phyloP scores from a whole-genome alignment of 2,113 vertebrate species.

The Mesitornis unicolor region DNA sequence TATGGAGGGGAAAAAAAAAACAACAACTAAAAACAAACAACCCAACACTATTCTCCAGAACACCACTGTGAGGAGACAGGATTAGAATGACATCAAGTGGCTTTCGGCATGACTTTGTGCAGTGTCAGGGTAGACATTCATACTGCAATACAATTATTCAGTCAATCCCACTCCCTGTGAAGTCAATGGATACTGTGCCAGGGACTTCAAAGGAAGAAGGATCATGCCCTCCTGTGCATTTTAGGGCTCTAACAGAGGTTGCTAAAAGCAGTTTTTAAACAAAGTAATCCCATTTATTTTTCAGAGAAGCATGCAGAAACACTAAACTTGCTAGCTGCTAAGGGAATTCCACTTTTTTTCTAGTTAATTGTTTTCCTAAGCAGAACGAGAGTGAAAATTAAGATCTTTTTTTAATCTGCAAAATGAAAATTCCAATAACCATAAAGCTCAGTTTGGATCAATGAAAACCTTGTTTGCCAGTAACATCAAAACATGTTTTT shows the following conservation, averaged over 20 bases:
- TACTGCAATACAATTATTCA: slow-evolving; percentile 31
- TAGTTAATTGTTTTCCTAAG: slow-evolving; percentile 20
- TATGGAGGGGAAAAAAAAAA: not conserved
- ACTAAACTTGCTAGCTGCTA: slow-evolving; percentile 18
- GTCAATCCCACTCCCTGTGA: slow-evolving; percentile 45
- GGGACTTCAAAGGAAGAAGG: slow-evolving; percentile 57
- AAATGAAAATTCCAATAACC: not conserved
- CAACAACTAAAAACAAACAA: fast-evolving
- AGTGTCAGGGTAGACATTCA: slow-evolving; percentile 43
- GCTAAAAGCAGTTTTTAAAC: slow-evolving; percentile 58
- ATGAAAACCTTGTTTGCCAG: slow-evolving; percentile 17
- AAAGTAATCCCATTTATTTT: slow-evolving; percentile 61
- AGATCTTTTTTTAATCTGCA: not conserved
- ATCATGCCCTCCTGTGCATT: slow-evolving; percentile 54
- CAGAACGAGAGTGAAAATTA: not conserved
- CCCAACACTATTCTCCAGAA: not conserved
- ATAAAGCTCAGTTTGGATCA: not conserved
- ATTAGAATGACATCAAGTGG: slow-evolving; percentile 46
- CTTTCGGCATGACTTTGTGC: slow-evolving; percentile 42
- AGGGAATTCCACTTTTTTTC: not conserved
- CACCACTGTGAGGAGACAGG: not conserved
- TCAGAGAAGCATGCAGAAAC: slow-evolving; percentile 27
- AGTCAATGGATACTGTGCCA: slow-evolving; percentile 54
- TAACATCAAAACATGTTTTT: not conserved
- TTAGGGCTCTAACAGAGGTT: slow-evolving; percentile 38